These are phyloP conservation scores for Suncus etruscus DNA, from an alignment of 2,113 vertebrate species.

Conservation along the genomic window DNA sequence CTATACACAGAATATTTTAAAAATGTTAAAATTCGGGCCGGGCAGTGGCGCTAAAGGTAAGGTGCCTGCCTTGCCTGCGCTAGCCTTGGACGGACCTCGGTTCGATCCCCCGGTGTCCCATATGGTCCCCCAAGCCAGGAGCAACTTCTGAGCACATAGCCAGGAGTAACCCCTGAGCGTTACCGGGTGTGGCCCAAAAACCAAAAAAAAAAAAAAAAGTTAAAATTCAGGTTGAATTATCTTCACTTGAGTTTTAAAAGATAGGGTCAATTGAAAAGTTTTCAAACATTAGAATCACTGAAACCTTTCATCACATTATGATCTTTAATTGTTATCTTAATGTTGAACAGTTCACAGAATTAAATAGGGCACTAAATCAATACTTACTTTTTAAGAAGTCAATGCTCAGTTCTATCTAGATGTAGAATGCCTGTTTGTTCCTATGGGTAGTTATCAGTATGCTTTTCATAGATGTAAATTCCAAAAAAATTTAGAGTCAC, in stretches of 20 bases:
- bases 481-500: not conserved
- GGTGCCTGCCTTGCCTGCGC: too few species aligned
- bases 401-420: not conserved
- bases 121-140: too few species aligned
- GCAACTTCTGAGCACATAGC: too few species aligned
- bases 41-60: too few species aligned
- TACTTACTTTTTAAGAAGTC: slow-evolving; percentile 9
- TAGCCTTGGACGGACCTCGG: too few species aligned
- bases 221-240: slow-evolving; percentile 32
- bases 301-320: not conserved
- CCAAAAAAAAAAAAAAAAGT: too few species aligned
- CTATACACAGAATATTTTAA: not conserved
- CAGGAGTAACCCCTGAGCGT: too few species aligned
- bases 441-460: not conserved
- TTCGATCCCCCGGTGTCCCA: too few species aligned
- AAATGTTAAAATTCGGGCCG: slow-evolving; percentile 33
- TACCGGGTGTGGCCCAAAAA: too few species aligned
- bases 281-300: not conserved
- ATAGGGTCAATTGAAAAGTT: not conserved
- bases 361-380: not conserved
- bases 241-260: not conserved
- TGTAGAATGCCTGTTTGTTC: not conserved
- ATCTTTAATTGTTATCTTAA: not conserved
- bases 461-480: slow-evolving; percentile 42
- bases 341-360: not conserved